These are phyloP conservation scores for Ceyx cyanopectus DNA, from an alignment of 2,113 vertebrate genomes.

Conservation along the genomic window DNA sequence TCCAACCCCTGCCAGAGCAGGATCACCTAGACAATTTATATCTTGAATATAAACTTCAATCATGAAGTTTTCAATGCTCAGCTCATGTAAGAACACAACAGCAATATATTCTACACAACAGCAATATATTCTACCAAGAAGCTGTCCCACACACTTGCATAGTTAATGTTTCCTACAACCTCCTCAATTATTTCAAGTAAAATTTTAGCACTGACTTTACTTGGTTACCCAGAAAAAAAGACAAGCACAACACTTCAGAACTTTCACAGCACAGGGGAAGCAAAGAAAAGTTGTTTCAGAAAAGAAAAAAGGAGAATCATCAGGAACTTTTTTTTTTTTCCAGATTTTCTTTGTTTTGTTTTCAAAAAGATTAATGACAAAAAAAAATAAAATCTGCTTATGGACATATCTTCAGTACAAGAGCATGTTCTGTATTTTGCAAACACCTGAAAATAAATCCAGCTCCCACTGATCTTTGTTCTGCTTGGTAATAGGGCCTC, in stretches of 20 bases:
- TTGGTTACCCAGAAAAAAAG: neutral
- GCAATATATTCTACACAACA: neutral
- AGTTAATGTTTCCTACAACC: neutral
- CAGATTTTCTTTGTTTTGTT: accelerated
- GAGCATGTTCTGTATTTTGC: neutral
- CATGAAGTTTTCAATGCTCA: neutral
- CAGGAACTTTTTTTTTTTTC: neutral
- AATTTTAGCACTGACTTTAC: neutral
- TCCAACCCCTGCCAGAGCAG: no score
- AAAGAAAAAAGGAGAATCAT: neutral
- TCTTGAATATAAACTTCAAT: neutral
- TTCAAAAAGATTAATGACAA: neutral
- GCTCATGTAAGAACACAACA: neutral
- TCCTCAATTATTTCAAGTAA: neutral
- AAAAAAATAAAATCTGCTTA: neutral
- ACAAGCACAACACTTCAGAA: neutral
- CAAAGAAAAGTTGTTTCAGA: neutral
- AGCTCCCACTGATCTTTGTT: neutral
- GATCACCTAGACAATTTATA: no score
- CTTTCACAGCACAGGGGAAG: neutral
- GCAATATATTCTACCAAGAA: neutral
- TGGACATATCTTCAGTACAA: neutral
- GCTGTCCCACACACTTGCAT: accelerated
- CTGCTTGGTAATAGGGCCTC: neutral
- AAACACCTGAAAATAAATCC: neutral